Percentiles rank a stretch among this genome's conserved stretches.
Conservation (phyloP, 53 echinoderm and acorn worm species). For the Paelopatides confundens region DNA sequence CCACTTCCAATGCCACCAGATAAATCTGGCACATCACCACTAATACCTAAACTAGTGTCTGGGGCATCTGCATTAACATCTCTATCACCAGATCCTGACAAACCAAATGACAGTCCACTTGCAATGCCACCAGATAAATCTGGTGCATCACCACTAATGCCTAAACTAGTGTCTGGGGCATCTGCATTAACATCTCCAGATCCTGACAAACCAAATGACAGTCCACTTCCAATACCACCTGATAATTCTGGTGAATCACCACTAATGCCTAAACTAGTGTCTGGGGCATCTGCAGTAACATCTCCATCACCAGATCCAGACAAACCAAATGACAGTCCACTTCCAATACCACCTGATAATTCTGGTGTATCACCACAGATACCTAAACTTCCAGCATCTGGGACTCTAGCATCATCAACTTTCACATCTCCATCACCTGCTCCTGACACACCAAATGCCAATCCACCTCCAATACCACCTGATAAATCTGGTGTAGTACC, state of each 20-base stretch:
- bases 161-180: background rate
- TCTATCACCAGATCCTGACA: background rate
- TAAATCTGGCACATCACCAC: background rate
- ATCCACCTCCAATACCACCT: conserved; percentile 30
- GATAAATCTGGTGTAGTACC: background rate
- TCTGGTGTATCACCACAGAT: conserved; percentile 4
- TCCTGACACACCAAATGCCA: background rate
- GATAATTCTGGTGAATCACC: conserved; percentile 11
- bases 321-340: conserved; percentile 24
- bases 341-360: conserved; percentile 21
- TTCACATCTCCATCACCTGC: background rate
- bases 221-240: conserved; percentile 1
- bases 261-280: background rate
- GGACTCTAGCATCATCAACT: conserved; percentile 1
- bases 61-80: background rate
- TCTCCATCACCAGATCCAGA: background rate
- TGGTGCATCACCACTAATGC: background rate
- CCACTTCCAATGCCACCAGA: conserved; percentile 31
- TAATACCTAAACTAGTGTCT: background rate
- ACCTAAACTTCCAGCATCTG: conserved; percentile 15
- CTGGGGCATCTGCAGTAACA: background rate
- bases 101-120: background rate
- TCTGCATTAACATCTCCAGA: background rate
- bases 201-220: conserved; percentile 22
- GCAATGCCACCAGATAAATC: conserved; percentile 8